Conservation (phyloP, 64 coral and sea anemone genomes). For the Orbicella faveolata region DNA sequence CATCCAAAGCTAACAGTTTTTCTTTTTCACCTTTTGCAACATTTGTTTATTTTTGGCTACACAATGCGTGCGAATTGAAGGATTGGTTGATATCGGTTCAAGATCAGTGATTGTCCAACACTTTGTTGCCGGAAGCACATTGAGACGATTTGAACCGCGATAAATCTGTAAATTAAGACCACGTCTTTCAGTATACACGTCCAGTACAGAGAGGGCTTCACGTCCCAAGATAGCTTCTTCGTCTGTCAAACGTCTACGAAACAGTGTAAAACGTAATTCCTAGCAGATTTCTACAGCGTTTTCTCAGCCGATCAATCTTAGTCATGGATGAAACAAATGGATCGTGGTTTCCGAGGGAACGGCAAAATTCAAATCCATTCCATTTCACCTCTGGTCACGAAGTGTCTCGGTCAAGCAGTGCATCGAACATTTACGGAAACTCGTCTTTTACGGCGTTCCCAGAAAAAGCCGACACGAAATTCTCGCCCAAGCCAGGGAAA, state of each 20-base stretch:
- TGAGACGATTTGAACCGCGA: constrained; percentile 27
- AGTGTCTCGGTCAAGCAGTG: background rate
- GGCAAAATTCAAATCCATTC: constrained; percentile 16
- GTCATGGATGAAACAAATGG: constrained; percentile 17
- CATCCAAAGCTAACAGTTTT: background rate
- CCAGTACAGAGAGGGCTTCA: background rate
- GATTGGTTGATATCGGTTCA: background rate
- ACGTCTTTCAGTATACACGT: background rate
- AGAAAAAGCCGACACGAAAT: constrained; percentile 38
- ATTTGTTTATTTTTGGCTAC: background rate
- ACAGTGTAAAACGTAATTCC: background rate
- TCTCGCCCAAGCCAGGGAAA: constrained; percentile 71
- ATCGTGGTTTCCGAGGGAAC: constrained; percentile 4
- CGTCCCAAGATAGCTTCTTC: background rate
- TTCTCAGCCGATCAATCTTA: background rate
- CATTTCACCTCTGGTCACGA: constrained; percentile 42
- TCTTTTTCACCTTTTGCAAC: background rate
- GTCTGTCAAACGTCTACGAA: constrained; percentile 2
- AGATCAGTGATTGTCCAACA: background rate
- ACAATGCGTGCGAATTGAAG: background rate
- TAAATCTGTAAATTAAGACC: constrained; percentile 24
- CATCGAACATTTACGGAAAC: background rate
- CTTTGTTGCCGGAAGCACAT: constrained; percentile 11
- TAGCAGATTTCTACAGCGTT: background rate
- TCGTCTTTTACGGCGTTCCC: background rate